Percentiles rank a stretch among this genome's conserved stretches.
Conservation (phyloP, 2,888 invertebrate genomes). For the Scaptodrosophila latifasciaeformis region DNA sequence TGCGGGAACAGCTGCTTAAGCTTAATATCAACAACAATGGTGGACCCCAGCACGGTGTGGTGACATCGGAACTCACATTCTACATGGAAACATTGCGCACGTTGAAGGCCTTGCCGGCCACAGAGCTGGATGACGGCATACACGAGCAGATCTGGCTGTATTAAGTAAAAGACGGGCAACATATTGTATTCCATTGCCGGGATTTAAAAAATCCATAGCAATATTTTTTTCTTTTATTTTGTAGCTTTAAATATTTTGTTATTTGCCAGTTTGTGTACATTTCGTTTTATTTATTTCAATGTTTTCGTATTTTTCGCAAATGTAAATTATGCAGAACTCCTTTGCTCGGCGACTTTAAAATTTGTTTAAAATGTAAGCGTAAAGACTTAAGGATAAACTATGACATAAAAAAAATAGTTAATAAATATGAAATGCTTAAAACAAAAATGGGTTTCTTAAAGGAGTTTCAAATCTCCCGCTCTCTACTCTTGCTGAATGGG, state of each 20-base stretch:
- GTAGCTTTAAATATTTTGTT: background rate
- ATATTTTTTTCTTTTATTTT: background rate
- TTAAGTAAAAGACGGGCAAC: constrained; percentile 44
- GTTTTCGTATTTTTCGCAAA: no score
- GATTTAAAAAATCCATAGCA: background rate
- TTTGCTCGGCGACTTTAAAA: no score
- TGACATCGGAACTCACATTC: constrained; percentile 93
- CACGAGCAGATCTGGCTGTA: constrained; percentile 87
- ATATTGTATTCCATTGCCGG: background rate
- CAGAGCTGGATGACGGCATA: constrained; percentile 82
- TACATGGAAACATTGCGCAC: constrained; percentile 91
- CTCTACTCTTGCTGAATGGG: no score
- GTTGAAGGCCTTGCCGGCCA: constrained; percentile 84
- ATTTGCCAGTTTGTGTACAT: background rate
- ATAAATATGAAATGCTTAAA: no score
- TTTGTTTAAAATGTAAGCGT: no score
- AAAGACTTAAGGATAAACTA: no score
- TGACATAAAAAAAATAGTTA: no score
- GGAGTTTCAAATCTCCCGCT: no score
- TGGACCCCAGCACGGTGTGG: constrained; percentile 96
- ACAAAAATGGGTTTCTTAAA: no score
- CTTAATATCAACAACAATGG: constrained; percentile 95
- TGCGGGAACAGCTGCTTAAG: constrained; percentile 87
- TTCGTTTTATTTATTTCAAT: background rate
- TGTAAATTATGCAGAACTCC: no score